Evolutionary conservation across 2,797 vertebrate species (phyloP).

Genomic region (Sebastes vulpes): DNA sequence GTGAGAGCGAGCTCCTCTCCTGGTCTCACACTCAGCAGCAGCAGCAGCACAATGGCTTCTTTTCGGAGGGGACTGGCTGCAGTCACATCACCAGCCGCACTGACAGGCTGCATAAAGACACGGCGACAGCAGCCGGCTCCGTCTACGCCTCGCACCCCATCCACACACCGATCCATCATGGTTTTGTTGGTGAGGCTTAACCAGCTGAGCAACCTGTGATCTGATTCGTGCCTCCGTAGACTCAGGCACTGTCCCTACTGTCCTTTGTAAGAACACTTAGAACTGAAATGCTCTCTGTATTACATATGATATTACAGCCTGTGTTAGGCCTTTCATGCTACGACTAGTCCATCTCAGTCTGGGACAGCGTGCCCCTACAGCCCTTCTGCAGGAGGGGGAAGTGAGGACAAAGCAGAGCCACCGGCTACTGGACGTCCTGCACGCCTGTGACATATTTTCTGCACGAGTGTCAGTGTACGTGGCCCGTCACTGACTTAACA

Average conservation of each 20-base stretch:
- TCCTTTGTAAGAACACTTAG: neutral
- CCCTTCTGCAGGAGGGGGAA: neutral
- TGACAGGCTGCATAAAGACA: slow-evolving; percentile 47
- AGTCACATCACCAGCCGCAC: slow-evolving; percentile 28
- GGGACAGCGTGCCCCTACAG: neutral
- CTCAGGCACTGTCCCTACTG: neutral
- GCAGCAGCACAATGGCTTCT: slow-evolving; percentile 61
- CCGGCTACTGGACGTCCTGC: slow-evolving; percentile 31
- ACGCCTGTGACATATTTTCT: slow-evolving; percentile 58
- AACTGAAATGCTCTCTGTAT: neutral
- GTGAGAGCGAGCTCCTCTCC: slow-evolving; percentile 48
- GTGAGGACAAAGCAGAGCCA: slow-evolving; percentile 20
- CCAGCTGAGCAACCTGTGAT: slow-evolving; percentile 16
- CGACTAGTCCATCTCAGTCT: neutral
- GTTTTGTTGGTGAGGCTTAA: slow-evolving; percentile 32
- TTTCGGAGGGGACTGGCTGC: slow-evolving; percentile 34
- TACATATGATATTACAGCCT: neutral
- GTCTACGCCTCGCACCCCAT: slow-evolving; percentile 4
- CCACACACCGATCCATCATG: slow-evolving; percentile 22
- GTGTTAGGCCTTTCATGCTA: neutral
- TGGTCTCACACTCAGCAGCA: slow-evolving; percentile 57
- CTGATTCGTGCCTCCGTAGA: slow-evolving; percentile 5
- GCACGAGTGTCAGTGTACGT: slow-evolving; percentile 54
- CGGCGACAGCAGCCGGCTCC: neutral
- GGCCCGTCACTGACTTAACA: slow-evolving; percentile 41